These are phyloP conservation scores for Epistrophella euchroma DNA, from an alignment of 2,888 invertebrate species.

Conservation along the genomic window DNA sequence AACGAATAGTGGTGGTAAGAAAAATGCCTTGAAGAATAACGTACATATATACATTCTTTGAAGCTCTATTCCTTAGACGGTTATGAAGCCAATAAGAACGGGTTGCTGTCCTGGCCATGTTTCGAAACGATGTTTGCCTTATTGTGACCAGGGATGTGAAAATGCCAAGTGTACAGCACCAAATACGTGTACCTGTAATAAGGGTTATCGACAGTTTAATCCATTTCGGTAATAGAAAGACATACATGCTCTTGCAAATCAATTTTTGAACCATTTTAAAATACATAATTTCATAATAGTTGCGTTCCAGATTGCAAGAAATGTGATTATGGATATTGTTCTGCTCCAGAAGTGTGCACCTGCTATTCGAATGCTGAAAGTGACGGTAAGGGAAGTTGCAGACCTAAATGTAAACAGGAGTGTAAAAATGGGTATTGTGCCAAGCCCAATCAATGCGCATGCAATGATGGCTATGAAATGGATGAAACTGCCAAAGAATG, in stretches of 20 bases:
- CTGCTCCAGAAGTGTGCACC: slow-evolving; percentile 78
- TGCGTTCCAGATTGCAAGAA: slow-evolving; percentile 80
- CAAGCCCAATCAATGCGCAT: slow-evolving; percentile 86
- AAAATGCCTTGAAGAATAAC: too few relatives aligned
- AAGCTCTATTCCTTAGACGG: slow-evolving; percentile 46
- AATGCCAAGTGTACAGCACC: slow-evolving; percentile 80
- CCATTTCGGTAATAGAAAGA: slow-evolving; percentile 72
- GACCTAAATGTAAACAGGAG: slow-evolving; percentile 79
- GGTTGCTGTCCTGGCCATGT: slow-evolving; percentile 78
- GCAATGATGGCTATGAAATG: slow-evolving; percentile 85
- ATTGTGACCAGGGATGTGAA: slow-evolving; percentile 77
- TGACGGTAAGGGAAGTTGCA: slow-evolving; percentile 77
- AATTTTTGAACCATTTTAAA: slow-evolving; percentile 56
- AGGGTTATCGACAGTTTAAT: slow-evolving; percentile 81
- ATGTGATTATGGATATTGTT: slow-evolving; percentile 80
- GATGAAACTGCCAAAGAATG: slow-evolving; percentile 76
- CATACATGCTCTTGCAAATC: not conserved
- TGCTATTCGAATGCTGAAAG: slow-evolving; percentile 79
- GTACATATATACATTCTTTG: not conserved
- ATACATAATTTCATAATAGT: slow-evolving; percentile 58
- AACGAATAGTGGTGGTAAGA: slow-evolving; percentile 35
- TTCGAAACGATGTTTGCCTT: slow-evolving; percentile 76
- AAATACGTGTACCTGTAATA: slow-evolving; percentile 81
- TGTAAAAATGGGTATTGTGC: slow-evolving; percentile 81
- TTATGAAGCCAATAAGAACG: not conserved